Conservation (phyloP, 64 coral and sea anemone species). For the Anthopleura sola region DNA sequence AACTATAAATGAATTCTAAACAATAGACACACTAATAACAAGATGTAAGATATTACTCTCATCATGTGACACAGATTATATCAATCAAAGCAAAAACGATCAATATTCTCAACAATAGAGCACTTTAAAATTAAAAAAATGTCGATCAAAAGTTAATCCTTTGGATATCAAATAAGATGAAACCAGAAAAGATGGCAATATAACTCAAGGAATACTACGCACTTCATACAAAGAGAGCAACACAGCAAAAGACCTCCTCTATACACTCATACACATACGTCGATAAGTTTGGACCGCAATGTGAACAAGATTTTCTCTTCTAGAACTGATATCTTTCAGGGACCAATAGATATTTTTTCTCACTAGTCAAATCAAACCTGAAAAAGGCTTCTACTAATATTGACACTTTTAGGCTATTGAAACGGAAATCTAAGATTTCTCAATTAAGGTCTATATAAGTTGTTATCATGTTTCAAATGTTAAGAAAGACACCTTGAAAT, state of each 20-base stretch:
- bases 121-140: not conserved
- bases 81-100: no score
- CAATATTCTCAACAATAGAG: not conserved
- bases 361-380: not conserved
- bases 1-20: no score
- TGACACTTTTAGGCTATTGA: not conserved
- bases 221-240: not conserved
- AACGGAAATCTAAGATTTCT: slow-evolving; percentile 6
- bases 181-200: not conserved
- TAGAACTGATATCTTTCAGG: not conserved
- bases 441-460: not conserved
- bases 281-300: not conserved
- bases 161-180: not conserved
- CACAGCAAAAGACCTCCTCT: not conserved
- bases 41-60: no score
- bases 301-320: not conserved
- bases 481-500: not conserved
- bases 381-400: not conserved
- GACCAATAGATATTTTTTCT: not conserved
- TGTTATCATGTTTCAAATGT: not conserved
- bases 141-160: not conserved
- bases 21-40: no score
- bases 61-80: no score
- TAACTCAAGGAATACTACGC: not conserved
- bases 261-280: not conserved